Base-by-base conservation (phyloP, 1,140 invertebrate genomes). In the Atta texana region DNA sequence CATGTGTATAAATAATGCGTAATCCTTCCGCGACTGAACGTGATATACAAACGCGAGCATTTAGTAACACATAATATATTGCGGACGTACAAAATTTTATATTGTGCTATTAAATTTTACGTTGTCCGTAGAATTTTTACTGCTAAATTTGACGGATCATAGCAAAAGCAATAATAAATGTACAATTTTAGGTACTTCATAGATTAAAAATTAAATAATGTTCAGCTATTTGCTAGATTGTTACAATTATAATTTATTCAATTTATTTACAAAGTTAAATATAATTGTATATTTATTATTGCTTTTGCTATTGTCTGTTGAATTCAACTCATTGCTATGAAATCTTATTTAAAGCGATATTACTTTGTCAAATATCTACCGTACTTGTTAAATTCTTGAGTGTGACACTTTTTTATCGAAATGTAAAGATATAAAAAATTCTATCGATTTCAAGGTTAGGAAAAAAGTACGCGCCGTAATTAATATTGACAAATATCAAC, bases 401-500 rank as follows among this genome's bases (percentile, higher is more conserved):
- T 7, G 7, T 44, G 31, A 31, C 6, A 34, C 39, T 44, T 44
- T 44, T 44, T 59, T 59, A 77, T 77, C 16, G 21, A 28, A 24
- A 69, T 24, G 10, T 39, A 24, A 53, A 53, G 21, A 16, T 59
- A 57, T 57, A 10, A 59, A 59, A 75, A 4, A 18, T 77, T 68
- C 31, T 3, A 7, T 53, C 1, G n/a, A 80, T n/a, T 68, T 63
- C 2, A 68, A 68, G 49, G 16, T 57, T 18, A 14, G 18, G 2
- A 2, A 14, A 81, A 39, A 81, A 55, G 21, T 39, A 5, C 61
- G 6, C 28, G 24, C 6, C 31, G 21, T 59, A 81, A 49, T 71
- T 81, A 81, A 71, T 59, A 71, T 81, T 71, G 16, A 71, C 66
- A 44, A 59, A 81, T 71, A 71, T 81, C 34, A 57, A 71, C 31